Evolutionary conservation across 2,113 vertebrate genomes (phyloP).

Genomic region (Australoheros scitulus): DNA sequence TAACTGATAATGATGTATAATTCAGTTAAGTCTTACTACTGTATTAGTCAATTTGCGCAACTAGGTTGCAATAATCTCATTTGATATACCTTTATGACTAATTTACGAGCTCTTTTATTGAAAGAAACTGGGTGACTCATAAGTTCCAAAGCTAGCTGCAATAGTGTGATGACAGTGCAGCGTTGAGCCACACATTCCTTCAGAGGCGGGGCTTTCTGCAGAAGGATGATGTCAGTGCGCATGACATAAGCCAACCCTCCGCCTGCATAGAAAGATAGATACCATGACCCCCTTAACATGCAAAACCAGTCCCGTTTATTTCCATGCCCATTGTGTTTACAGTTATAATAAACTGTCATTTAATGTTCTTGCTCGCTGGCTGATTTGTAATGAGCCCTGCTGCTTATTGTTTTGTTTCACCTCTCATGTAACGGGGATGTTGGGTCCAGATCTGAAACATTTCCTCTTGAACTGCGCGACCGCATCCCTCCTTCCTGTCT

Average conservation of each 20-base stretch:
- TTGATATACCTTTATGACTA: not conserved
- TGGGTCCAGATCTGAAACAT: not conserved
- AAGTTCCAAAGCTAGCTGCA: conserved; percentile 38
- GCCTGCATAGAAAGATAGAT: not conserved
- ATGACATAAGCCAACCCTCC: conserved; percentile 43
- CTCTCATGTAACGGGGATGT: not conserved
- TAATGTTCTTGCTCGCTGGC: not conserved
- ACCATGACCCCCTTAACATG: not conserved
- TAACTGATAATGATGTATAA: not conserved
- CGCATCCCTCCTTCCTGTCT: conserved; percentile 23
- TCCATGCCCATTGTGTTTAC: not conserved
- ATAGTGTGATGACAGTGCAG: conserved; percentile 51
- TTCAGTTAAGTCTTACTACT: not conserved
- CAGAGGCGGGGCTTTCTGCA: conserved; percentile 35
- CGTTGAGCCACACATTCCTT: not conserved
- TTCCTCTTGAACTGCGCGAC: not conserved
- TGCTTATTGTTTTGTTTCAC: not conserved
- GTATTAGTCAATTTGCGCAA: not conserved
- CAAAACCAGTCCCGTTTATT: not conserved
- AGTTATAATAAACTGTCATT: not conserved
- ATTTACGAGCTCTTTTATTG: not conserved
- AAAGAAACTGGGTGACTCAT: conserved; percentile 41
- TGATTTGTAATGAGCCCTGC: not conserved
- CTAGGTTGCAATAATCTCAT: not conserved
- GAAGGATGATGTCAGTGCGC: conserved; percentile 55